phyloP scores from a whole-genome alignment of 1,140 invertebrate species.

The Dendroctonus ponderosae region DNA sequence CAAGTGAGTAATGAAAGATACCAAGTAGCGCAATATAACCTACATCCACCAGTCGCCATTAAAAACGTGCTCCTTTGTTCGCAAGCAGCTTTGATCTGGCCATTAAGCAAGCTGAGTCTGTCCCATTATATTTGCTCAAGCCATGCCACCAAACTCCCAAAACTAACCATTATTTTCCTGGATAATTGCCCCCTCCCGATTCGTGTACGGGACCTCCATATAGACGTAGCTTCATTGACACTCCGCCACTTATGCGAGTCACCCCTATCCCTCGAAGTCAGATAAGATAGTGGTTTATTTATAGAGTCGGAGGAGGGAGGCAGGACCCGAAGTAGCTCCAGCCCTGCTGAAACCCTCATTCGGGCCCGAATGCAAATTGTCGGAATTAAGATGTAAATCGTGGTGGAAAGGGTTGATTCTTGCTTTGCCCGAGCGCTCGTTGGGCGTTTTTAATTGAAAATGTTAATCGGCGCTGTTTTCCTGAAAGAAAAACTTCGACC shows the following conservation, averaged over 20 bases:
- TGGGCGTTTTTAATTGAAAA: slow-evolving; percentile 22
- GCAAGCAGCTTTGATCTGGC: no score
- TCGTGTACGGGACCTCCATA: slow-evolving; percentile 11
- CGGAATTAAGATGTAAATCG: slow-evolving; percentile 26
- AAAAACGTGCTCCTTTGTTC: no score
- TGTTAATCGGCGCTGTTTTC: background rate
- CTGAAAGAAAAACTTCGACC: no score
- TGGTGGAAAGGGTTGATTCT: slow-evolving; percentile 24
- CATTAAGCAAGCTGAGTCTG: no score
- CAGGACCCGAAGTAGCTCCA: slow-evolving; percentile 9
- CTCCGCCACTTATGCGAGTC: slow-evolving; percentile 15
- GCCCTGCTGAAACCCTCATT: background rate
- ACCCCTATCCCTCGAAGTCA: slow-evolving; percentile 22
- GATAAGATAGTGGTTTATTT: slow-evolving; percentile 30
- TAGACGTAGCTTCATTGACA: slow-evolving; percentile 17
- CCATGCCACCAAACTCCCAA: background rate
- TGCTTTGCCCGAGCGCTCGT: background rate
- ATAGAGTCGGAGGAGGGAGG: slow-evolving; percentile 12
- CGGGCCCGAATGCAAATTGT: slow-evolving; percentile 24
- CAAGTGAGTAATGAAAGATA: no score
- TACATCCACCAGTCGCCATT: no score
- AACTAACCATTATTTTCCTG: slow-evolving; percentile 17
- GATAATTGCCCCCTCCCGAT: slow-evolving; percentile 19
- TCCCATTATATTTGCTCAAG: no score
- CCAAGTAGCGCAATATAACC: no score